Evolutionary conservation across 2,113 vertebrate genomes (phyloP), one percentile per base, ranked within the genome.

Genomic region (Chiloscyllium plagiosum): DNA sequence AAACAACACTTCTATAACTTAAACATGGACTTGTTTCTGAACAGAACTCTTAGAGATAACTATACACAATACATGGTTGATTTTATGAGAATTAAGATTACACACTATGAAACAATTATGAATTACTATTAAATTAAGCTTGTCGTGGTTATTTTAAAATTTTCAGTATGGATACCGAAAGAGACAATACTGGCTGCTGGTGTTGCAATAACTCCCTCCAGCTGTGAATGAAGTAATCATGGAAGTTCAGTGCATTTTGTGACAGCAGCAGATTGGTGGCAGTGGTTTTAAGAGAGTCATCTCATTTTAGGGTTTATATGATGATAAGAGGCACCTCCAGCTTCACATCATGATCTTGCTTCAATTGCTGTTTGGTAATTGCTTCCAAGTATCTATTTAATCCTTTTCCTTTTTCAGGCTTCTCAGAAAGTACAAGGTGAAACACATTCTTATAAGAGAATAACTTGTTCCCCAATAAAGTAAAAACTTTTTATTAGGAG

Each of bases 351-450:
- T 42, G 68, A 8, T 26, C 13, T 52, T 95, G 94, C 72, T 95
- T 95, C 29, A 26, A 95, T 95, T 95, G 72, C 68, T 72, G 94
- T 1, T 68, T 95, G 69, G 68, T 52, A 72, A 95, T 95, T 95
- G 69, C 94, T 95, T 22, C 26, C 69, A 66, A 52, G 42, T 95
- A 95, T 95, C 89, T 50, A 72, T 47, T 95, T 95, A 95, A 95
- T 72, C 66, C 69, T 47, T 33, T 52, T 70, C 13, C 50, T 61
- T 17, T 33, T 68, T 95, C 69, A 50, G 68, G 22, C 66, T 95
- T 72, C 26, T 52, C 94, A 50, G 94, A 70, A 95, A 72, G 37
- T 93, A 33, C 89, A 93, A 66, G 61, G 89, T 50, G 68, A 52
- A 50, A 50, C 69, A 26, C 12, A 3, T 50, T 52, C 69, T 72